Base-by-base conservation (phyloP, 2,888 invertebrate species). In the Teleiodes luculella region DNA sequence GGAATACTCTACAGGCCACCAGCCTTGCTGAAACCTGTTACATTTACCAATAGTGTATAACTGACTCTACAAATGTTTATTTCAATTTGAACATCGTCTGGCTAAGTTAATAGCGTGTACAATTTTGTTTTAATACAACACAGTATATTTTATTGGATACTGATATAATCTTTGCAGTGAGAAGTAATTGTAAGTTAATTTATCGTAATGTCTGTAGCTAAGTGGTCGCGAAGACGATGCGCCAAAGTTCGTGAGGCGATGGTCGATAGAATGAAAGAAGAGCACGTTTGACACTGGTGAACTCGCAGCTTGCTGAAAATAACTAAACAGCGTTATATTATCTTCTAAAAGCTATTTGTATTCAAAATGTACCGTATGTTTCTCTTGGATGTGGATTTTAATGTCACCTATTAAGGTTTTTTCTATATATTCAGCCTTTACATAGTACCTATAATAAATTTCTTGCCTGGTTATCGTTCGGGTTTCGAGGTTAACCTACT, bases 271-370 rank as follows among this genome's bases (percentile, higher is more conserved):
- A 78, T 72, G 70, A 75, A 70, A 79, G 80, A 78, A 73, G 77
- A 75, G 76, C 85, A 83, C 81, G 81, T 80, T 78, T 75, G 76
- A 72, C 77, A 77, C 71, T 69, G 65, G 70, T 82, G 82, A 81
- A 79, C 78, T 72, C 67, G 56, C 61, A 68, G 67, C 70, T 65
- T 62, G 66, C 66, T 74, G 63, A 67, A 74, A 78, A 76, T 72
- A 79, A 72, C 74, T 67, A 65, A 60, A 65, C 67, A 70, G 70
- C 66, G 61, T 67, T 46, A 39, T 51, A 31, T 31, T 46, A 46
- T 46, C 46, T 31, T 8, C 31, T 18, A 46, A 8, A n/a, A n/a
- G n/a, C n/a, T n/a, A n/a, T n/a, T n/a, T n/a, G n/a, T n/a, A n/a
- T n/a, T n/a, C n/a, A n/a, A n/a, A n/a, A n/a, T n/a, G n/a, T n/a